A percentile compares a stretch with the other conserved stretches of the same genome.
These are phyloP conservation scores for Cylas formicarius DNA, from an alignment of 1,140 invertebrate genomes.

Conservation along the genomic window DNA sequence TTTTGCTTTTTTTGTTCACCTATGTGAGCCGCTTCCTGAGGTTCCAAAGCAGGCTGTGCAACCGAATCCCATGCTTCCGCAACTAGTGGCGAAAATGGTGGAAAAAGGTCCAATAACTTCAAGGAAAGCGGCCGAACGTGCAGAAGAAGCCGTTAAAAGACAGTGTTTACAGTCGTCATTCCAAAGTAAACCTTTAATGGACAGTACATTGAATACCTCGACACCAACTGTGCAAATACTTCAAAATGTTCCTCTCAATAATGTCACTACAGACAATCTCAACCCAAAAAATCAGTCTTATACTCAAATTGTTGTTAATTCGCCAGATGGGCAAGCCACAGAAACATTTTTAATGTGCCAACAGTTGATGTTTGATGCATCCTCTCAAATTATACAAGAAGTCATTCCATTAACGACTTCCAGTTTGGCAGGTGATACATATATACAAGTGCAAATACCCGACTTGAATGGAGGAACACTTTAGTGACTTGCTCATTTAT, in stretches of 20 bases:
- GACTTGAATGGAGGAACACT: too few species aligned
- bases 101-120: slow-evolving; percentile 29
- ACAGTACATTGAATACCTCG: slow-evolving; percentile 1
- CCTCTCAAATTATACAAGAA: too few species aligned
- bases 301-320: slow-evolving; percentile 28
- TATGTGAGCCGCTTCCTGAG: slow-evolving; percentile 34
- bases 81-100: slow-evolving; percentile 34
- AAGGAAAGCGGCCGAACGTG: slow-evolving; percentile 21
- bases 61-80: slow-evolving; percentile 30
- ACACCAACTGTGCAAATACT: slow-evolving; percentile 20
- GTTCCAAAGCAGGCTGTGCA: slow-evolving; percentile 23
- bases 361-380: slow-evolving; percentile 30
- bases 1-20: slow-evolving; percentile 37
- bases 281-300: slow-evolving; percentile 10
- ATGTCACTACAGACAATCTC: slow-evolving; percentile 23
- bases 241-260: slow-evolving; percentile 28
- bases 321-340: slow-evolving; percentile 21
- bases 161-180: too few species aligned
- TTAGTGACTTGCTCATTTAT: too few species aligned
- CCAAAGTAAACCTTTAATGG: neutral
- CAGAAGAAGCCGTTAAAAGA: slow-evolving; percentile 12
- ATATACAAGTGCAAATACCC: too few species aligned
- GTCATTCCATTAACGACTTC: slow-evolving; percentile 27
- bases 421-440: slow-evolving; percentile 21
- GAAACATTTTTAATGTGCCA: slow-evolving; percentile 33